phyloP scores from a whole-genome alignment of 2,113 vertebrate species.

The Cyanoramphus novaezelandiae region DNA sequence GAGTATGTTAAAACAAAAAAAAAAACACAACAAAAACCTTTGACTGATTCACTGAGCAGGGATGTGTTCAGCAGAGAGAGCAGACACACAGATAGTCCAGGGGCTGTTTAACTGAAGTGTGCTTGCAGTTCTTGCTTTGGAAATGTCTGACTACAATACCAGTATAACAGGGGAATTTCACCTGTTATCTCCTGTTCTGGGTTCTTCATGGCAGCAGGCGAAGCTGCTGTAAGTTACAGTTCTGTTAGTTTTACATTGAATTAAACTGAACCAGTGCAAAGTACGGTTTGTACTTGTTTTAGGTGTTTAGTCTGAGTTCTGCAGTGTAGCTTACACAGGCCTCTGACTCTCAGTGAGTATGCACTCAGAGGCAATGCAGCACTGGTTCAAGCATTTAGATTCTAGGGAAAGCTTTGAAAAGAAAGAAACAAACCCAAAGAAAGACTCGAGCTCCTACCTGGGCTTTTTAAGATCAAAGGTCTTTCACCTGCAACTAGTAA shows the following conservation, averaged over 20 bases:
- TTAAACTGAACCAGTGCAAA: neutral
- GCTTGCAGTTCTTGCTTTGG: neutral
- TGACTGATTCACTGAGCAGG: neutral
- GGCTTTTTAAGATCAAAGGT: conserved; percentile 35
- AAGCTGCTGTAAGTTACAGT: neutral
- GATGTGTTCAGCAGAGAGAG: neutral
- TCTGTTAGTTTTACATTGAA: neutral
- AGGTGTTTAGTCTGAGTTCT: neutral
- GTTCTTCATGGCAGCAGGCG: neutral
- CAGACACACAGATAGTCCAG: neutral
- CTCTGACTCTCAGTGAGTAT: neutral
- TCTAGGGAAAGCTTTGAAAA: neutral
- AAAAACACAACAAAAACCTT: neutral
- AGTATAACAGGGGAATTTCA: neutral
- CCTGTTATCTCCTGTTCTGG: neutral
- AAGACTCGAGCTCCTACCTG: neutral
- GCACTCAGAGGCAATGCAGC: neutral
- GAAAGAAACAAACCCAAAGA: neutral
- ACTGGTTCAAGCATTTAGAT: neutral
- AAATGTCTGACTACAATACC: rapidly evolving
- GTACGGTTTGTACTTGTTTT: neutral
- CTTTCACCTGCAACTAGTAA: neutral
- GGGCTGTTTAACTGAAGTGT: neutral
- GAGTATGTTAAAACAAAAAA: conserved; percentile 26
- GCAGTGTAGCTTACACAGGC: neutral